Evolutionary conservation across 2,888 invertebrate species (phyloP), one percentile per base, ranked within the genome.

Genomic region (Scaptomyza tumidula): DNA sequence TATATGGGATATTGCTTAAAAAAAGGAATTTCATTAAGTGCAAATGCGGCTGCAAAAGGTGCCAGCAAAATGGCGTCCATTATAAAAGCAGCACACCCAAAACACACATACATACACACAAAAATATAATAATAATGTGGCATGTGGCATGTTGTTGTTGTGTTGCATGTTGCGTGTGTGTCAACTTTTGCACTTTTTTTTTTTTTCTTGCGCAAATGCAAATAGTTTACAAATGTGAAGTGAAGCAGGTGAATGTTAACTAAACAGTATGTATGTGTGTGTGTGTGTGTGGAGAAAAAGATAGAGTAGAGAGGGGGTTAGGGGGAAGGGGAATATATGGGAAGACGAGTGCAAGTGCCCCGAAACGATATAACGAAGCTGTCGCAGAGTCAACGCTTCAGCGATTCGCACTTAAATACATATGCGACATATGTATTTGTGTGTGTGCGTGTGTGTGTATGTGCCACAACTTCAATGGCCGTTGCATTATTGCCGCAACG

Each of bases 131-230:
- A 56, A 58, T 58, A 58, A 48, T 64, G 46, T 45, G 16, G 43
- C 31, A 50, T 50, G 50, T 53, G 65, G 64, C 62, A 72, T 69
- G 76, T 56, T 71, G 67, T 48, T 61, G 62, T 49, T 71, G 78
- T 62, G 49, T 59, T 76, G 67, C 48, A 49, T 39, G 66, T 80
- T 68, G 80, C 76, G 84, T 83, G 79, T 86, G 86, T 85, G 86
- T 80, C 80, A 85, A 84, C 82, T 84, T 86, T 86, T 85, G 74
- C 85, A 85, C 86, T 84, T 84, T 80, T 9, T 41, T 39, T n/a
- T 39, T 13, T 37, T 37, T 39, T 39, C 11, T 78, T 78, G 73
- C 78, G 82, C 83, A 75, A 79, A 81, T 82, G 82, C 84, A 82
- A 84, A 82, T 84, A 75, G 79, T 83, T 78, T 76, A 80, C 39